Percentiles rank a stretch among this genome's conserved stretches.
Evolutionary conservation across 2,113 vertebrate genomes (phyloP).

Genomic region (Menidia beryllina): DNA sequence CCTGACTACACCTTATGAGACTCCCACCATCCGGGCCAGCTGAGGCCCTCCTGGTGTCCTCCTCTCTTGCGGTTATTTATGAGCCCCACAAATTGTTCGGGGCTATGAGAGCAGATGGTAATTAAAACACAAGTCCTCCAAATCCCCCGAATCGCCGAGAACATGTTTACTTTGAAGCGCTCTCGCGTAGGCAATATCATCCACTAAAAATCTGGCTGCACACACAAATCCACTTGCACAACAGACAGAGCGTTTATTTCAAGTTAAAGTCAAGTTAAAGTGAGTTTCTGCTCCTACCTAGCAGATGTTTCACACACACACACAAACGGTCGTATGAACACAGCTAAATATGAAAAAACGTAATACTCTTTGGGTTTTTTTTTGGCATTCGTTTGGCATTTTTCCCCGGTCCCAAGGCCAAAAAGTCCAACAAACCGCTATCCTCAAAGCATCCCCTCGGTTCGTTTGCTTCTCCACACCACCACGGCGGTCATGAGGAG

Average conservation of each 20-base stretch:
- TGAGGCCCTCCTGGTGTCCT: neutral
- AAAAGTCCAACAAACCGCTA: neutral
- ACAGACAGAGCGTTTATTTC: slow-evolving; percentile 29
- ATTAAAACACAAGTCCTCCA: slow-evolving; percentile 44
- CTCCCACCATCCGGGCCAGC: neutral
- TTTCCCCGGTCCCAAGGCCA: too few species aligned
- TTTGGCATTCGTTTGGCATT: neutral
- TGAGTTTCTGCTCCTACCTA: neutral
- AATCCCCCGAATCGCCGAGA: slow-evolving; percentile 30
- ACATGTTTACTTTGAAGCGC: slow-evolving; percentile 6
- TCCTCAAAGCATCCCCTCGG: slow-evolving; percentile 83
- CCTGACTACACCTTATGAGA: neutral
- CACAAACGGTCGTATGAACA: slow-evolving; percentile 1
- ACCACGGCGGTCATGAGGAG: slow-evolving; percentile 88
- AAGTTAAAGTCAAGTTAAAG: neutral
- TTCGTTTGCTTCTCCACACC: slow-evolving; percentile 90
- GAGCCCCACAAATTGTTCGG: slow-evolving; percentile 41
- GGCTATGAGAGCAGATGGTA: slow-evolving; percentile 37
- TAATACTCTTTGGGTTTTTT: neutral
- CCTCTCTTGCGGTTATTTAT: slow-evolving; percentile 31
- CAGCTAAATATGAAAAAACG: neutral
- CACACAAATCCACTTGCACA: slow-evolving; percentile 10
- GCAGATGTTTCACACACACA: neutral
- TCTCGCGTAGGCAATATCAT: neutral
- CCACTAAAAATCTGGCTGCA: neutral